phyloP scores from a whole-genome alignment of 2,888 invertebrate genomes.

The Harpagoxenus sublaevis region DNA sequence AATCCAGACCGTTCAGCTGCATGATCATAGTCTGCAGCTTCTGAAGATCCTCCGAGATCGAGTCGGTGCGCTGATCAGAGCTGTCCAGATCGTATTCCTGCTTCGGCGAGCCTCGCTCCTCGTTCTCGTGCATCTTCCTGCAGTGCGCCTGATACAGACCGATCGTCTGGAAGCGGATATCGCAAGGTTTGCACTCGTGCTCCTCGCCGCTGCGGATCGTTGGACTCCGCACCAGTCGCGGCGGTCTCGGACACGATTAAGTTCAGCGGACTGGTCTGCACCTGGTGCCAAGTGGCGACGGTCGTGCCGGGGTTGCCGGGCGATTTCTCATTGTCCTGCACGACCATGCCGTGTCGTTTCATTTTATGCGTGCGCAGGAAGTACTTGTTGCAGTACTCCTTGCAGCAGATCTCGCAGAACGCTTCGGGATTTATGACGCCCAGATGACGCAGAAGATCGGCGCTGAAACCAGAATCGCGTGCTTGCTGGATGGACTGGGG shows the following conservation, averaged over 20 bases:
- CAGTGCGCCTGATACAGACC: constrained; percentile 81
- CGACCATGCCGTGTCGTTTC: constrained; percentile 95
- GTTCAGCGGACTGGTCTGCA: constrained; percentile 93
- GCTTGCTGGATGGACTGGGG: constrained; percentile 88
- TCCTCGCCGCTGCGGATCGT: constrained; percentile 86
- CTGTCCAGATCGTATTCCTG: constrained; percentile 83
- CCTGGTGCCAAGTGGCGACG: constrained; percentile 85
- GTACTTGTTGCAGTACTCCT: constrained; percentile 97
- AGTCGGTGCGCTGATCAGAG: constrained; percentile 87
- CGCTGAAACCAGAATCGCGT: constrained; percentile 91
- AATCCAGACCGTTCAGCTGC: constrained; percentile 94
- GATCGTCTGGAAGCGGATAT: constrained; percentile 87
- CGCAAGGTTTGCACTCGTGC: constrained; percentile 87
- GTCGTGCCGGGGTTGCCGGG: constrained; percentile 83
- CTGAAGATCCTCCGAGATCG: constrained; percentile 94
- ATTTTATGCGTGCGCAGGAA: constrained; percentile 97
- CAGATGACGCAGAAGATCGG: constrained; percentile 91
- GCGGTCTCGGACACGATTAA: constrained; percentile 91
- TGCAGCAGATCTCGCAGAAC: constrained; percentile 97
- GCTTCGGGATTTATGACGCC: constrained; percentile 95
- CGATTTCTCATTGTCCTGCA: constrained; percentile 88
- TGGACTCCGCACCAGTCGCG: constrained; percentile 86
- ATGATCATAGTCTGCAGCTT: constrained; percentile 96
- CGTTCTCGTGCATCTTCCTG: constrained; percentile 81
- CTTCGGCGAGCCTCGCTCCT: constrained; percentile 77